Conservation (phyloP, 2,888 invertebrate species). For the Philereme vetulata region DNA sequence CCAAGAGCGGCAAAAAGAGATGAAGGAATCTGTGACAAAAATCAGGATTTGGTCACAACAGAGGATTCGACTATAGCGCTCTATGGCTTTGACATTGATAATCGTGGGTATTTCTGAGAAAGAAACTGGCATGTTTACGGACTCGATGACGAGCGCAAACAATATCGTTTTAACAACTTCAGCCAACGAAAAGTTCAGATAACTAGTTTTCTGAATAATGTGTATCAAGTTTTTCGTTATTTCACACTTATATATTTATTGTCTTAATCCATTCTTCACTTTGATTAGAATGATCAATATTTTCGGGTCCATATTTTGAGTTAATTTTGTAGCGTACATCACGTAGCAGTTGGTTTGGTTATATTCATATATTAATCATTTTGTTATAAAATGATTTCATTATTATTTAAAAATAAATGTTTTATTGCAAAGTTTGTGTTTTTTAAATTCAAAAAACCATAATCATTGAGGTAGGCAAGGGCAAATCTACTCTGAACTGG, state of each 20-base stretch:
- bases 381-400: constrained; percentile 30
- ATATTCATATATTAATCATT: constrained; percentile 21
- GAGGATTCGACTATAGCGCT: constrained; percentile 40
- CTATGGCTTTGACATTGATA: constrained; percentile 32
- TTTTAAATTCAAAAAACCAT: constrained; percentile 22
- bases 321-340: constrained; percentile 32
- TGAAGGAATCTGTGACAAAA: constrained; percentile 54
- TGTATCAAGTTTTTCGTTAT: constrained; percentile 12
- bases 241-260: constrained; percentile 15
- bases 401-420: constrained; percentile 36
- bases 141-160: constrained; percentile 32
- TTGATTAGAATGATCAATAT: background rate
- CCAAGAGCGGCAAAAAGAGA: constrained; percentile 76
- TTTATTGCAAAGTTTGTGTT: constrained; percentile 28
- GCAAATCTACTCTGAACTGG: background rate
- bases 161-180: constrained; percentile 21
- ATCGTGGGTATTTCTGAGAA: constrained; percentile 27
- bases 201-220: constrained; percentile 7
- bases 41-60: constrained; percentile 58
- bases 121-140: constrained; percentile 30
- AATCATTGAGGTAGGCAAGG: background rate
- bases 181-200: constrained; percentile 19
- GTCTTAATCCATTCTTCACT: constrained; percentile 4
- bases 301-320: background rate
- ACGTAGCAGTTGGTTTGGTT: constrained; percentile 28